These are phyloP conservation scores for Drosophila kurseongensis DNA, from an alignment of 1,140 invertebrate genomes.

Conservation along the genomic window DNA sequence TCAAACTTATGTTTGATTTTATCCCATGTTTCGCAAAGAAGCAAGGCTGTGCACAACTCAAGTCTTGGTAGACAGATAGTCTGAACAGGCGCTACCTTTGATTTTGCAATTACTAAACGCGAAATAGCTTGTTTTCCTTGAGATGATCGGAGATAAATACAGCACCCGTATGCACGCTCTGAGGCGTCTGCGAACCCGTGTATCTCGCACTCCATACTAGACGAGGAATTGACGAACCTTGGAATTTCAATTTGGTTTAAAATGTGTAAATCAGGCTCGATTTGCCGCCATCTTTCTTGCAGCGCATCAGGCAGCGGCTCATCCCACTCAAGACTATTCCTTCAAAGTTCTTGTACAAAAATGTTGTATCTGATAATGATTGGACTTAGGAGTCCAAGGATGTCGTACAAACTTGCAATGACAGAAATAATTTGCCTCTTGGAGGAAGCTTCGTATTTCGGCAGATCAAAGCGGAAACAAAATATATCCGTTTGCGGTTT, in stretches of 20 bases:
- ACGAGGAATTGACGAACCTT: not conserved
- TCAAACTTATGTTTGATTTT: slow-evolving; percentile 1
- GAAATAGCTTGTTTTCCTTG: not conserved
- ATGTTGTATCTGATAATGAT: not conserved
- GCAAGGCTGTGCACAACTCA: too few species aligned
- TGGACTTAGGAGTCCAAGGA: not conserved
- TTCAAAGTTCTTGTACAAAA: not conserved
- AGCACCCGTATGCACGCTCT: not conserved
- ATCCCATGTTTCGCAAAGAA: not conserved
- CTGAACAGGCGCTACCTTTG: too few species aligned
- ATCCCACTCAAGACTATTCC: too few species aligned
- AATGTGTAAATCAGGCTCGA: not conserved
- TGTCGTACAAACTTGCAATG: not conserved
- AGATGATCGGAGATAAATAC: not conserved
- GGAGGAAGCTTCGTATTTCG: not conserved
- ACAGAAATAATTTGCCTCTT: not conserved
- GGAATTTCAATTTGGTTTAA: not conserved
- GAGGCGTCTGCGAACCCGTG: slow-evolving; percentile 1
- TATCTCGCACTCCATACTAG: not conserved
- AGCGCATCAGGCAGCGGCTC: not conserved
- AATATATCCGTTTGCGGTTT: slow-evolving; percentile 1
- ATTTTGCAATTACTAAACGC: slow-evolving; percentile 2
- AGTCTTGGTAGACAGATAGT: too few species aligned
- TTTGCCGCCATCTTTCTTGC: not conserved
- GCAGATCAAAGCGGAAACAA: not conserved